Evolutionary conservation across 2,888 invertebrate species (phyloP), one percentile per base, ranked within the genome.

Genomic region (Drosophila cracens): DNA sequence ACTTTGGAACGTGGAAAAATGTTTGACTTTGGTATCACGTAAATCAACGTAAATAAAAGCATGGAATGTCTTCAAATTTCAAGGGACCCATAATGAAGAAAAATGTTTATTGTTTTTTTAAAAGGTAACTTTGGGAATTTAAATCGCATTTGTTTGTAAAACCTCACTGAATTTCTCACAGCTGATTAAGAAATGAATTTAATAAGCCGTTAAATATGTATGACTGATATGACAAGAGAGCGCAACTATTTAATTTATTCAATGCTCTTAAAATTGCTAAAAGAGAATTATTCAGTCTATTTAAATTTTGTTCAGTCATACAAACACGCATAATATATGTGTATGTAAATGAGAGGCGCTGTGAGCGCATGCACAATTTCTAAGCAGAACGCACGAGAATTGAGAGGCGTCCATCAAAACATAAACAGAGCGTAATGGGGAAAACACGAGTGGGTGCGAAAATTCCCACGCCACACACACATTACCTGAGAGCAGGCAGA

Each of bases 401-500:
- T n/a, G 77, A 71, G 69, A 58, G 66, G 8, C 68, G 74, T 65
- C 68, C 70, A 74, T 74, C 60, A 73, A 83, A 87, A 81, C 79
- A 89, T 87, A 85, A 86, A 89, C 85, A 89, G 85, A 86, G 87
- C 81, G 76, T 62, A 77, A 69, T 76, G 38, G 70, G 59, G 57
- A 46, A 70, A 58, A 48, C 36, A 60, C 52, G 62, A 70, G 78
- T 89, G 85, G 83, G 86, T 81, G 79, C 57, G 51, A 79, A 85
- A 85, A 73, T 87, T 87, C 90, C 86, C 88, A 89, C 90, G 83
- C 70, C 76, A 66, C 63, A 56, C 72, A 53, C 58, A 57, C 71
- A 74, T 60, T 76, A 87, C 74, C 72, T 81, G 74, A 66, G 72
- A 67, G 56, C 46, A 27, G 54, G 38, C 36, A 48, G 62, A 29